Base-by-base conservation (phyloP, 2,888 invertebrate genomes). In the Cosmorhoe ocellata region DNA sequence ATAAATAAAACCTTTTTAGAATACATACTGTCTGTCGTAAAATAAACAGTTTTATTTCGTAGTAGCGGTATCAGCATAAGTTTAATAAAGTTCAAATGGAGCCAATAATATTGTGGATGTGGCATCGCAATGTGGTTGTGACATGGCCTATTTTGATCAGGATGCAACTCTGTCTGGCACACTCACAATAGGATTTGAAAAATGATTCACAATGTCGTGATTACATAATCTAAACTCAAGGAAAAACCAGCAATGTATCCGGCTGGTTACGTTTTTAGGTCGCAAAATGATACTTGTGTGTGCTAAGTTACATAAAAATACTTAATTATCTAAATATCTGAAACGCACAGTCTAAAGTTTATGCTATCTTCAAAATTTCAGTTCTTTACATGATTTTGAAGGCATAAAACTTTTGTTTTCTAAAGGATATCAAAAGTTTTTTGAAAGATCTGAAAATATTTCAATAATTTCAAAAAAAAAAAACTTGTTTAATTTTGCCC, bases 1-100 rank as follows among this genome's bases (percentile, higher is more conserved):
- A 18, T 3, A 18, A 18, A 18, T 18, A 18, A 18, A 18, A 18
- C 3, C 4, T 18, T 18, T 36, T 34, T 40, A 27, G 31, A 18
- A 36, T 9, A 33, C n/a, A n/a, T n/a, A n/a, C n/a, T n/a, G n/a
- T n/a, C 12, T 43, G 24, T 32, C 39, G 47, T 28, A 37, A 32
- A 52, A 51, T 27, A 14, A 36, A 27, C n/a, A 40, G 40, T 48
- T 40, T n/a, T 48, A 40, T 31, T 51, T 30, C 48, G 42, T 56
- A 33, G 46, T 45, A 51, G 50, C 46, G 51, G 47, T 51, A 34
- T 32, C 40, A 40, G 32, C 34, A 39, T 18, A 39, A 39, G 39
- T 43, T 44, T 51, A 43, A 40, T 53, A 43, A 48, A 30, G 40
- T 33, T 37, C 22, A 4, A 32, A 36, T 27, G 5, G 34, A 44